Base-by-base conservation (phyloP, 2,888 invertebrate genomes). In the Lasioglossum malachurum region DNA sequence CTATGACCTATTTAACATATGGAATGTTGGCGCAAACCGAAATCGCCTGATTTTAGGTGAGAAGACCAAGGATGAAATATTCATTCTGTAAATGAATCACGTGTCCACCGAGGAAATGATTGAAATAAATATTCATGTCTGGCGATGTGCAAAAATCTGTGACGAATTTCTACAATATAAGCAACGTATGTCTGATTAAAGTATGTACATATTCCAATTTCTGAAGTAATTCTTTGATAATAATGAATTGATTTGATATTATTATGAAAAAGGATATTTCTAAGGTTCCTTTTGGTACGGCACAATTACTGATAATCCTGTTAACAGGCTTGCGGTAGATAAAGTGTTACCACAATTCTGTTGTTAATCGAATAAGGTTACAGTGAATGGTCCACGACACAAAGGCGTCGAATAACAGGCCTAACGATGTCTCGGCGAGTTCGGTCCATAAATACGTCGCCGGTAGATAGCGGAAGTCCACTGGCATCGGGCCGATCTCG, bases 371-470 rank as follows among this genome's bases (percentile, higher is more conserved):
- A 38, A n/a, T n/a, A 5, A 71, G 23, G 19, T 5, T 2, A 49
- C 71, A 14, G 71, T 41, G 71, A 71, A 71, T 57, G 57, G 12
- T n/a, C 1, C 57, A 12, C 57, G n/a, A 57, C 46, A 35, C 4
- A 10, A 49, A 2, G 5, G 19, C 16, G 19, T 44, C 53, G 16
- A 57, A n/a, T 8, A 53, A 31, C 23, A 16, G 41, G n/a, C 41
- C 3, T 23, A 19, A 53, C 8, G 57, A 84, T 76, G 67, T 64
- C 31, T 53, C 38, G 67, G 69, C n/a, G 23, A 84, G 44, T 46
- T 74, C 57, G 75, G 71, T 77, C 82, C 77, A 76, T 74, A 78
- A 82, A 80, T 76, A 69, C 2, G 53, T 44, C 27, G n/a, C n/a
- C 57, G 46, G 27, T 46, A 72, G 49, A 71, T n/a, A 71, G 14